phyloP scores from a whole-genome alignment of 1,140 invertebrate genomes.

The Condylostylus longicornis region DNA sequence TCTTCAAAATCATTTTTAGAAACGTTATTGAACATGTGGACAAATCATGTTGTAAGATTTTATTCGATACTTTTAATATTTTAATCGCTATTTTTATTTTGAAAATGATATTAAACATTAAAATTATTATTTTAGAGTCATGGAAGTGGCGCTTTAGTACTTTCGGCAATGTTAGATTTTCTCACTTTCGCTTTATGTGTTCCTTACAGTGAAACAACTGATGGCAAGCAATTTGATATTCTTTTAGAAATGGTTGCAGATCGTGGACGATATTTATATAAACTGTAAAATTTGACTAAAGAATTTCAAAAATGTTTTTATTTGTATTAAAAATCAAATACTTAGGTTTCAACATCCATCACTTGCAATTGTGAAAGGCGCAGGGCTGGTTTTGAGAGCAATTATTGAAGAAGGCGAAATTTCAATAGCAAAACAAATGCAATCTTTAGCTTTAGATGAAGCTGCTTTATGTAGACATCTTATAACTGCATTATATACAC shows the following conservation, averaged over 20 bases:
- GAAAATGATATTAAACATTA: not conserved
- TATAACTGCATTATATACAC: slow-evolving; percentile 76
- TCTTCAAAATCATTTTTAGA: slow-evolving; percentile 87
- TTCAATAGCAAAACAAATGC: slow-evolving; percentile 85
- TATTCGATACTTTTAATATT: not conserved
- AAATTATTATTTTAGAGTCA: slow-evolving; percentile 43
- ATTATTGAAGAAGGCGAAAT: slow-evolving; percentile 93
- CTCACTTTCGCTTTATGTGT: slow-evolving; percentile 97
- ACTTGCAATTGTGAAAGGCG: slow-evolving; percentile 93
- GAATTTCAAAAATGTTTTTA: too few relatives aligned
- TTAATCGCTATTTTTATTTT: not conserved
- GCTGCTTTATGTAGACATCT: slow-evolving; percentile 92
- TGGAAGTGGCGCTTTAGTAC: slow-evolving; percentile 62
- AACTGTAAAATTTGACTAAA: too few relatives aligned
- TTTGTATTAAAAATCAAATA: too few relatives aligned
- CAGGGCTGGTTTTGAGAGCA: slow-evolving; percentile 90
- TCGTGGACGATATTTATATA: slow-evolving; percentile 79
- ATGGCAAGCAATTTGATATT: slow-evolving; percentile 92
- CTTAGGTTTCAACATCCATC: slow-evolving; percentile 98
- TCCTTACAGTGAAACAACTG: slow-evolving; percentile 97
- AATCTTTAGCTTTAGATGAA: slow-evolving; percentile 88
- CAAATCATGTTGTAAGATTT: slow-evolving; percentile 73
- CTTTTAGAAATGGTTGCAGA: slow-evolving; percentile 86
- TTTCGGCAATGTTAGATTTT: slow-evolving; percentile 95
- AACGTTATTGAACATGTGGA: slow-evolving; percentile 87